Conservation (phyloP, 2,888 invertebrate genomes). For the Theretra japonica region DNA sequence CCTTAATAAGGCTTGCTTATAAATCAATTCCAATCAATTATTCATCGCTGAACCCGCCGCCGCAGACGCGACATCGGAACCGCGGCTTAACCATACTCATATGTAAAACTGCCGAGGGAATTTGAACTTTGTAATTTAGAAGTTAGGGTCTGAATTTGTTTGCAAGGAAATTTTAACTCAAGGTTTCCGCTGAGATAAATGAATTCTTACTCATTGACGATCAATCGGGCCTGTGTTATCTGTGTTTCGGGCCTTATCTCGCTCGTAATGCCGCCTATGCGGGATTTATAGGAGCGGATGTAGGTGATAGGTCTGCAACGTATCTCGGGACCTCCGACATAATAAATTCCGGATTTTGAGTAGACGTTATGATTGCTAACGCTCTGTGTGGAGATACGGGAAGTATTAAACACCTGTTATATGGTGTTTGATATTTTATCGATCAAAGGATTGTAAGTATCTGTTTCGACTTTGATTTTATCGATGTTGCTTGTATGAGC, state of each 20-base stretch:
- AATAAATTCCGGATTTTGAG: constrained; percentile 29
- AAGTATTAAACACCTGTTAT: not conserved
- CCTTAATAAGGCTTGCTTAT: not conserved
- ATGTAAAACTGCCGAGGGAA: constrained; percentile 40
- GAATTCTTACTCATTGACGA: constrained; percentile 82
- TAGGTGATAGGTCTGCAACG: constrained; percentile 27
- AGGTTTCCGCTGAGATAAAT: constrained; percentile 74
- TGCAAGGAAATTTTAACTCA: constrained; percentile 37
- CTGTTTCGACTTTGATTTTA: no score
- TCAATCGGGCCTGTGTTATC: constrained; percentile 78
- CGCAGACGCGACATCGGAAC: constrained; percentile 38
- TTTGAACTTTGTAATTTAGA: constrained; percentile 34
- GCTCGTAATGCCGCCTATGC: constrained; percentile 61
- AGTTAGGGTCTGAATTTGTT: constrained; percentile 44
- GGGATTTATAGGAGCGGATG: constrained; percentile 60
- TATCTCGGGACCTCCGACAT: constrained; percentile 17
- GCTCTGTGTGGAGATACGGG: not conserved
- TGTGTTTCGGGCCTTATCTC: constrained; percentile 77
- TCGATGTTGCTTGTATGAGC: no score
- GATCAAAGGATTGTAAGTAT: no score
- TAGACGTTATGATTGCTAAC: constrained; percentile 26
- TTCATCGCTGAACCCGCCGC: constrained; percentile 38
- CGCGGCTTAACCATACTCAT: constrained; percentile 51
- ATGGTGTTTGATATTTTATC: not conserved
- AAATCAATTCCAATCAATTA: constrained; percentile 31